Percentiles rank a stretch among this genome's conserved stretches.
These are phyloP conservation scores for Xenopus borealis DNA, from an alignment of 2,113 vertebrate species.

Conservation along the genomic window DNA sequence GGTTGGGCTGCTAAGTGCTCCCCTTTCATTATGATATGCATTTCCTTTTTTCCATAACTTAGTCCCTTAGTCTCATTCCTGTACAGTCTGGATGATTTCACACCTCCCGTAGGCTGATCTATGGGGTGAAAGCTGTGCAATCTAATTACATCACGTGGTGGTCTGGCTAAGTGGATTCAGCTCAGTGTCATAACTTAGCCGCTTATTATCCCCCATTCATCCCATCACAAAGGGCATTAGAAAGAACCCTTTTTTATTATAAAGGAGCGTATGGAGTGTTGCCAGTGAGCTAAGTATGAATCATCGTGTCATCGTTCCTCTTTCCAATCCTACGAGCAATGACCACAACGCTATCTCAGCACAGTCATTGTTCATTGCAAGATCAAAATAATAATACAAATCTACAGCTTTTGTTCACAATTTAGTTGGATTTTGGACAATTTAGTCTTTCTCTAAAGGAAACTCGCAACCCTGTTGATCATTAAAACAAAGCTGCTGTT, in stretches of 20 bases:
- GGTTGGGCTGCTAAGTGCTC: not conserved
- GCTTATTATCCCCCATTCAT: conserved; percentile 22
- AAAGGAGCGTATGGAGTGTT: conserved; percentile 21
- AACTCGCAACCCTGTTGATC: no score
- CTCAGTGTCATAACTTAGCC: conserved; percentile 25
- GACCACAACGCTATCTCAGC: conserved; percentile 33
- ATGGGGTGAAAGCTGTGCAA: conserved; percentile 22
- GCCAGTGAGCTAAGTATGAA: conserved; percentile 34
- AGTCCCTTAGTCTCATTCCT: conserved; percentile 21
- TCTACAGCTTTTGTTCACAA: not conserved
- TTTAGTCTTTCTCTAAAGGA: no score
- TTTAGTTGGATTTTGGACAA: not conserved
- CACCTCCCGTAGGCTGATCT: conserved; percentile 18
- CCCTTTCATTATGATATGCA: not conserved
- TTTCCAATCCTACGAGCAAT: conserved; percentile 19
- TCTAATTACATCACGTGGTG: conserved; percentile 21
- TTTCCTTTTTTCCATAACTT: conserved; percentile 3
- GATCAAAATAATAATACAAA: conserved; percentile 1
- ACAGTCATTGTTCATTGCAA: conserved; percentile 14
- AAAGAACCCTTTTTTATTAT: conserved; percentile 17
- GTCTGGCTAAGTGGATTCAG: conserved; percentile 25
- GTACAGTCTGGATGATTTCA: conserved; percentile 22
- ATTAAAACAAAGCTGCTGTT: no score
- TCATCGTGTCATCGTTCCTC: conserved; percentile 27
- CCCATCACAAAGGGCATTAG: conserved; percentile 34